Conservation (phyloP, 2,113 vertebrate genomes). For the Acinonyx jubatus region DNA sequence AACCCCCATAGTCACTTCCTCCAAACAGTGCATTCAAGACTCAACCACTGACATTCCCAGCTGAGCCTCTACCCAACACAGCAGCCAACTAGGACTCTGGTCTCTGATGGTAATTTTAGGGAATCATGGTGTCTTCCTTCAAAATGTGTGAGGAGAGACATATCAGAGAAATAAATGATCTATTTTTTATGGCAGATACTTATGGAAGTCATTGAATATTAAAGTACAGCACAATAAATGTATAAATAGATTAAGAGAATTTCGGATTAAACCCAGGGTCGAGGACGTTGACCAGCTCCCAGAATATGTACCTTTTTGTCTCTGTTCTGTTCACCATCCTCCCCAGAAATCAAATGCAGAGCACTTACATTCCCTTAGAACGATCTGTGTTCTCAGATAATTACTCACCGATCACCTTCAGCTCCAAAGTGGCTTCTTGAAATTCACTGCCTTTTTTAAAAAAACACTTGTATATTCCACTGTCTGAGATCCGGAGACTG, state of each 20-base stretch:
- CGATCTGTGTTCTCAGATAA: not conserved
- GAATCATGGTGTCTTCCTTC: not conserved
- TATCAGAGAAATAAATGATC: not conserved
- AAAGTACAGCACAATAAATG: not conserved
- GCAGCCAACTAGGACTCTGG: not conserved
- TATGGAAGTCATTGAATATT: not conserved
- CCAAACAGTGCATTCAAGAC: not conserved
- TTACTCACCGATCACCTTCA: slow-evolving; percentile 40
- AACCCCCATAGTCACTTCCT: not conserved
- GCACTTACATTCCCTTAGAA: not conserved
- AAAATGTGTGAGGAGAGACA: not conserved
- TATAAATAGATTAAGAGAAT: not conserved
- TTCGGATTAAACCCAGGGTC: not conserved
- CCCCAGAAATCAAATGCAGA: not conserved
- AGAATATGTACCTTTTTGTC: not conserved
- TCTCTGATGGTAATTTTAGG: not conserved
- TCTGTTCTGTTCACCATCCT: not conserved
- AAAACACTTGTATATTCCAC: slow-evolving; percentile 7
- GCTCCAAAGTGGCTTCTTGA: slow-evolving; percentile 17
- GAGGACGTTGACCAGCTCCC: not conserved
- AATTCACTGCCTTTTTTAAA: not conserved
- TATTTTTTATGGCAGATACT: not conserved
- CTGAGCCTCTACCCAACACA: not conserved
- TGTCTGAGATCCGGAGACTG: slow-evolving; percentile 10
- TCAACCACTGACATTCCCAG: not conserved